A percentile compares a stretch with the other conserved stretches of the same genome.
These are phyloP conservation scores for Labeo rohita DNA, from an alignment of 2,113 vertebrate species.

Conservation along the genomic window DNA sequence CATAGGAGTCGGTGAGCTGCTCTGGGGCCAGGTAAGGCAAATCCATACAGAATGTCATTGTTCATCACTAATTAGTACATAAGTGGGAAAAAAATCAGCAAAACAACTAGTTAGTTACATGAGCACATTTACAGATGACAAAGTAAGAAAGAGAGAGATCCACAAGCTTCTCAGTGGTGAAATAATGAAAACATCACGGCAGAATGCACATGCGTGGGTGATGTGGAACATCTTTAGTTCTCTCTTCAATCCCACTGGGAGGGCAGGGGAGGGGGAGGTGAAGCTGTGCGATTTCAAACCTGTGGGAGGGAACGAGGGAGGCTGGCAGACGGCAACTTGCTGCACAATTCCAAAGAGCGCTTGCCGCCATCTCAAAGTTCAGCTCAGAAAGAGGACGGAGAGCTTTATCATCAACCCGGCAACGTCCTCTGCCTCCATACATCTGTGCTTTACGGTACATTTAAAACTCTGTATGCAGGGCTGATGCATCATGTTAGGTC, in stretches of 20 bases:
- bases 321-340: constrained; percentile 40
- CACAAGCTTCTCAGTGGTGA: constrained; percentile 22
- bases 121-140: constrained; percentile 51
- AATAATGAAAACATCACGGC: constrained; percentile 54
- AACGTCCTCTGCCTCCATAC: constrained; percentile 59
- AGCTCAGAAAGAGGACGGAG: constrained; percentile 16
- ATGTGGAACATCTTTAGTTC: constrained; percentile 48
- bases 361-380: constrained; percentile 36
- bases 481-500: background rate
- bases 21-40: constrained; percentile 94
- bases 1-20: constrained; percentile 92
- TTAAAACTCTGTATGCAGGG: constrained; percentile 56
- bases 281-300: constrained; percentile 45
- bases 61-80: background rate
- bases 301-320: constrained; percentile 44
- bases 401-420: constrained; percentile 64
- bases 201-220: constrained; percentile 46
- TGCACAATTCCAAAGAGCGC: constrained; percentile 22
- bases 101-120: constrained; percentile 27
- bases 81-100: background rate
- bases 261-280: constrained; percentile 26
- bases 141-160: constrained; percentile 24
- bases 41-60: background rate
- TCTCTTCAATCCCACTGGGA: constrained; percentile 34
- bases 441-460: constrained; percentile 47